These are phyloP conservation scores for Chromis chromis DNA, from an alignment of 2,797 vertebrate species.

Conservation along the genomic window DNA sequence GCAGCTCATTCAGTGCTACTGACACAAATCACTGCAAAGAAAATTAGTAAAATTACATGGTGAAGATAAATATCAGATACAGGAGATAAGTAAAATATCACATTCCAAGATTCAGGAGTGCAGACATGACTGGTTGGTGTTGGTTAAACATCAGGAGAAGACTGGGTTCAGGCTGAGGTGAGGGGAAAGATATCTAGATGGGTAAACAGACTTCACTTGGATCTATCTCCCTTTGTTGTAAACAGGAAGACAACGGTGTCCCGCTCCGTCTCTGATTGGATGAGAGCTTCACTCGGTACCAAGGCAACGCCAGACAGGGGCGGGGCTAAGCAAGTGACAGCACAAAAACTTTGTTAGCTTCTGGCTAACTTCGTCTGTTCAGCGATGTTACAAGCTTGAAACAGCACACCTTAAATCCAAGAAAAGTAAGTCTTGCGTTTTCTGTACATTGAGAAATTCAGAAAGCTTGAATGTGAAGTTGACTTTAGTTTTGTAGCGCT, in stretches of 20 bases:
- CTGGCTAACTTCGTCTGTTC: conserved; percentile 58
- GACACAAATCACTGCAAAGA: no score
- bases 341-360: conserved; percentile 77
- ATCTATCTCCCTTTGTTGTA: conserved; percentile 7
- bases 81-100: no score
- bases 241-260: conserved; percentile 43
- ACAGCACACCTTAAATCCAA: not conserved
- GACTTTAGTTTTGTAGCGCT: not conserved
- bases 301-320: conserved; percentile 59
- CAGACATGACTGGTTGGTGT: no score
- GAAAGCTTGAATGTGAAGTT: not conserved
- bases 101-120: no score
- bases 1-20: no score
- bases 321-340: conserved; percentile 56
- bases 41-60: no score
- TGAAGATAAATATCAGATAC: no score
- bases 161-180: not conserved
- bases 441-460: rapidly evolving
- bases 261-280: conserved; percentile 60
- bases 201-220: not conserved
- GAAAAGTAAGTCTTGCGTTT: conserved; percentile 40
- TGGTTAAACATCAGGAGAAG: no score
- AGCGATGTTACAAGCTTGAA: conserved; percentile 30
- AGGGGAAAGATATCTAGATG: not conserved
- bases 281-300: conserved; percentile 12